Conservation (phyloP, 2,888 invertebrate species). For the Callosobruchus maculatus region DNA sequence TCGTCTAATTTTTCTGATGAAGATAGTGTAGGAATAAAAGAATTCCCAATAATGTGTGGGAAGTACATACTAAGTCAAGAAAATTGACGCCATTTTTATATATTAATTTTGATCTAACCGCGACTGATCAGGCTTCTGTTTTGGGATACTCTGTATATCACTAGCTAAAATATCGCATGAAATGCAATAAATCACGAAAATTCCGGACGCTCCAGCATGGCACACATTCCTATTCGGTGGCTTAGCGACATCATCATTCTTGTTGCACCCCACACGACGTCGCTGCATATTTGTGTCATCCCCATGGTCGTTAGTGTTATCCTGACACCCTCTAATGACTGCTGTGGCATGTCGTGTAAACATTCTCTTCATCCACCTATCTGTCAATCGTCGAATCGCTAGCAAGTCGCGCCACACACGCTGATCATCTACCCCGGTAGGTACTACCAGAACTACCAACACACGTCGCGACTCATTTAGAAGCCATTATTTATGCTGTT, state of each 20-base stretch:
- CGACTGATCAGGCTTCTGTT: no score
- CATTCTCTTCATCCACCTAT: not conserved
- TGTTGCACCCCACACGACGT: not conserved
- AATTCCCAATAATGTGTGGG: no score
- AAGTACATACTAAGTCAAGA: no score
- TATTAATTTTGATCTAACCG: no score
- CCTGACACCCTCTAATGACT: not conserved
- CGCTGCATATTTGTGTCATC: not conserved
- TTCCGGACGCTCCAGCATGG: not conserved
- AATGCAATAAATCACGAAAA: not conserved
- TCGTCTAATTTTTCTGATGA: no score
- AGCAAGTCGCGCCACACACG: not conserved
- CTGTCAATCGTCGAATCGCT: not conserved
- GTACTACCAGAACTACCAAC: not conserved
- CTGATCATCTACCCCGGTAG: not conserved
- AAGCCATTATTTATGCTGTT: not conserved
- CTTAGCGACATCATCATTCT: not conserved
- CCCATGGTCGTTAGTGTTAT: not conserved
- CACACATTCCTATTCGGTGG: not conserved
- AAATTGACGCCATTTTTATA: no score
- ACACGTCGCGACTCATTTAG: not conserved
- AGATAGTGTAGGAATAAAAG: no score
- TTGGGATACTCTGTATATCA: not conserved
- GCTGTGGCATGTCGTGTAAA: not conserved
- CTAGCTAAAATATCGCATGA: not conserved